A percentile compares a stretch with the other conserved stretches of the same genome.
These are phyloP conservation scores for Coecobrya sp. DNA, from an alignment of 2,888 invertebrate species.

Conservation along the genomic window DNA sequence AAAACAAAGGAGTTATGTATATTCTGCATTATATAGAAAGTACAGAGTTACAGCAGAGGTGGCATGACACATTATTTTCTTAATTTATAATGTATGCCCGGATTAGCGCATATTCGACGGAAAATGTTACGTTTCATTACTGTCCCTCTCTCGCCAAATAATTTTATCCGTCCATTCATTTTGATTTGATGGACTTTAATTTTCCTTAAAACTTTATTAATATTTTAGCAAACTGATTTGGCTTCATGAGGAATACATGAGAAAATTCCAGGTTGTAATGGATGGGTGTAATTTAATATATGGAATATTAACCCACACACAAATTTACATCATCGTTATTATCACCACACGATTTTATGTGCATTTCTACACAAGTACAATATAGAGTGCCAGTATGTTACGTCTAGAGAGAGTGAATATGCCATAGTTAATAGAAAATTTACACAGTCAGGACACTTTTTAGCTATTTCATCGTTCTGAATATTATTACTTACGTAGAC, in stretches of 20 bases:
- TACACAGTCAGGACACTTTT: conserved; percentile 2
- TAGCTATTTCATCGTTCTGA: background rate
- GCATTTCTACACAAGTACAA: conserved; percentile 5
- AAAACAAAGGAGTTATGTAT: conserved; percentile 21
- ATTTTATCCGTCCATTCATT: conserved; percentile 11
- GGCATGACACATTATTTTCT: conserved; percentile 72
- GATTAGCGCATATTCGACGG: conserved; percentile 64
- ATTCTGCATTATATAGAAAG: background rate
- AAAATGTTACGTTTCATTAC: conserved; percentile 42
- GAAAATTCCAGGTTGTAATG: conserved; percentile 4
- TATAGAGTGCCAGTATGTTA: too few relatives aligned
- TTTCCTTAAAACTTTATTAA: conserved; percentile 36
- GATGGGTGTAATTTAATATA: background rate
- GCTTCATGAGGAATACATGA: conserved; percentile 52
- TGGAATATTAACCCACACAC: conserved; percentile 58
- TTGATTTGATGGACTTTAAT: conserved; percentile 63
- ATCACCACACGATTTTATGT: conserved; percentile 46
- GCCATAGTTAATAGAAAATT: conserved; percentile 31
- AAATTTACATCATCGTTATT: conserved; percentile 54
- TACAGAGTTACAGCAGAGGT: conserved; percentile 6
- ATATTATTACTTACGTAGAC: background rate
- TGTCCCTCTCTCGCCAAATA: background rate
- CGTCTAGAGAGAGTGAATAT: background rate
- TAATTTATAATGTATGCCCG: conserved; percentile 75
- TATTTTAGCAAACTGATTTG: conserved; percentile 60